phyloP scores from a whole-genome alignment of 1,140 invertebrate genomes.

The Temnothorax nylanderi region DNA sequence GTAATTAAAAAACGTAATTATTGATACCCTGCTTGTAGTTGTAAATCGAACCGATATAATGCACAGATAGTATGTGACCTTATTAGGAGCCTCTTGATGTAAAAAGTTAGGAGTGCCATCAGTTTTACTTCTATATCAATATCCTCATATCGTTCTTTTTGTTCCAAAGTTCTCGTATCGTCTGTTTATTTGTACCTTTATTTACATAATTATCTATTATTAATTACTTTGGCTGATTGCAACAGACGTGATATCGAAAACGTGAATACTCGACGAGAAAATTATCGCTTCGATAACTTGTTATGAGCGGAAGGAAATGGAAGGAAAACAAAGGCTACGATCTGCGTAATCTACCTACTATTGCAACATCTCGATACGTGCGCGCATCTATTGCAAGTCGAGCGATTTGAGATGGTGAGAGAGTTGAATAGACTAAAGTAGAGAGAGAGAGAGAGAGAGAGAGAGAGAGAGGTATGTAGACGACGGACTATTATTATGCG shows the following conservation, averaged over 20 bases:
- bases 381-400: slow-evolving; percentile 34
- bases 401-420: slow-evolving; percentile 7
- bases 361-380: background rate
- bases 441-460: background rate
- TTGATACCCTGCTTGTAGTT: too few species aligned
- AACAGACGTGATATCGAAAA: background rate
- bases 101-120: too few species aligned
- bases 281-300: slow-evolving; percentile 23
- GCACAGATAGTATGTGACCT: too few species aligned
- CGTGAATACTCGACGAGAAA: background rate
- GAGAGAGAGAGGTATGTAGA: background rate
- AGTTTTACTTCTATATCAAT: background rate
- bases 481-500: slow-evolving; percentile 63
- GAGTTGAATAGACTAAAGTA: background rate
- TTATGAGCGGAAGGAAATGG: slow-evolving; percentile 18
- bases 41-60: too few species aligned
- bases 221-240: slow-evolving; percentile 6
- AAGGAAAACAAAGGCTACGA: background rate
- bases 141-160: background rate
- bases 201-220: background rate
- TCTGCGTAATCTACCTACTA: background rate
- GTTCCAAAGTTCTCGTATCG: background rate
- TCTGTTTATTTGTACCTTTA: background rate
- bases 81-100: too few species aligned
- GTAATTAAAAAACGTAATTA: too few species aligned